A percentile compares a stretch with the other conserved stretches of the same genome.
Conservation (phyloP, 1,140 invertebrate genomes). For the Camponotus pennsylvanicus region DNA sequence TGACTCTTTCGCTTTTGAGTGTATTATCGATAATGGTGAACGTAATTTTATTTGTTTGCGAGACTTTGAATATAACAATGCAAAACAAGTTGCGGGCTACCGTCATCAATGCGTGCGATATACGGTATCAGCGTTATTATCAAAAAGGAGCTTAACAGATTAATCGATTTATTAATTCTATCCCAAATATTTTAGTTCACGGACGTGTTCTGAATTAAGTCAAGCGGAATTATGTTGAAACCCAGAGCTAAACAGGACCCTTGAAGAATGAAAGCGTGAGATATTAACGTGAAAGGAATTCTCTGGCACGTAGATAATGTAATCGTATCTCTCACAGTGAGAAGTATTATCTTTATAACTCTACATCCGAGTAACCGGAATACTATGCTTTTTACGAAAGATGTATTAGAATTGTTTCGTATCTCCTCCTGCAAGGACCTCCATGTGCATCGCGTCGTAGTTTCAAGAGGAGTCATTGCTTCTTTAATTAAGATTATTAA, state of each 20-base stretch:
- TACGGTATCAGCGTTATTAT: background rate
- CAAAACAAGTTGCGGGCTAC: background rate
- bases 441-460: background rate
- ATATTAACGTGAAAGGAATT: background rate
- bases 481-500: slow-evolving; percentile 11
- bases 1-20: background rate
- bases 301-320: background rate
- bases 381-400: background rate
- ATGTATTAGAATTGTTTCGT: background rate
- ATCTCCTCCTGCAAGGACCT: background rate
- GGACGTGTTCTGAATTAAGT: background rate
- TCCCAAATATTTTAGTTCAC: background rate
- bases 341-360: background rate
- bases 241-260: background rate
- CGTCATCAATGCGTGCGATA: background rate
- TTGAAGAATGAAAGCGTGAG: background rate
- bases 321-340: slow-evolving; percentile 2
- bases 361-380: background rate
- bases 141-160: background rate
- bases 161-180: background rate
- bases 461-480: background rate
- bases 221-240: slow-evolving; percentile 5
- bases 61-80: background rate
- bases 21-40: background rate
- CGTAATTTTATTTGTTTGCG: background rate